These are phyloP conservation scores for Theropithecus gelada DNA, from an alignment of 2,113 vertebrate genomes.

Conservation along the genomic window DNA sequence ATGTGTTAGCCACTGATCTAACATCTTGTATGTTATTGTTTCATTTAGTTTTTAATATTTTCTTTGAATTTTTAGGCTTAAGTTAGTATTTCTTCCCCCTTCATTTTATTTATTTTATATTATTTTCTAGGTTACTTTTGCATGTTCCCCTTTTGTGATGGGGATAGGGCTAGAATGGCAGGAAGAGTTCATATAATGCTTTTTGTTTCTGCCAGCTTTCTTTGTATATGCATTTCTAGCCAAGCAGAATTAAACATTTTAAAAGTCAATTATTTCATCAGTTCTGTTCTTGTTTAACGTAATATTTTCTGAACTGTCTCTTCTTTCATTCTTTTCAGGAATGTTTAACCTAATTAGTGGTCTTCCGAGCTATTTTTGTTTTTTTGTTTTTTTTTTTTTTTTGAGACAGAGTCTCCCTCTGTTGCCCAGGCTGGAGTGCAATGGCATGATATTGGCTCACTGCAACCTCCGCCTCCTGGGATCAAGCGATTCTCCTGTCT, in stretches of 20 bases:
- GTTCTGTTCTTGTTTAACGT: not conserved
- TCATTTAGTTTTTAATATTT: constrained; percentile 46
- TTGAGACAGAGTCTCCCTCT: no score
- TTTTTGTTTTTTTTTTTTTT: no score
- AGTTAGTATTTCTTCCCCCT: not conserved
- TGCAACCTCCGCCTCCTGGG: no score
- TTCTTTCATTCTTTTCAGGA: not conserved
- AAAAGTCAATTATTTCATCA: constrained; percentile 17
- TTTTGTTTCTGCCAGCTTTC: constrained; percentile 37
- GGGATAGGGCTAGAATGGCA: not conserved
- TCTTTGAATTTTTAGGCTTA: constrained; percentile 21
- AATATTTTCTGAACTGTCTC: constrained; percentile 33
- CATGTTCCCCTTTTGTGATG: not conserved
- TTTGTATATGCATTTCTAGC: not conserved
- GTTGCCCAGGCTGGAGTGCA: no score
- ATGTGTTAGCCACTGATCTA: not conserved
- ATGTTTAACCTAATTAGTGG: not conserved
- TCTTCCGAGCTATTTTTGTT: not conserved
- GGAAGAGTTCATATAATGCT: not conserved
- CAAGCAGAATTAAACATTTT: constrained; percentile 36
- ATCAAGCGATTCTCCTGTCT: no score
- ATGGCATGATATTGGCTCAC: no score
- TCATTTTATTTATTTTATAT: not conserved
- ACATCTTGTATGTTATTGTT: not conserved
- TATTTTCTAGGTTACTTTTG: no score